Base-by-base conservation (phyloP, 2,113 vertebrate species). In the Pedetes capensis region DNA sequence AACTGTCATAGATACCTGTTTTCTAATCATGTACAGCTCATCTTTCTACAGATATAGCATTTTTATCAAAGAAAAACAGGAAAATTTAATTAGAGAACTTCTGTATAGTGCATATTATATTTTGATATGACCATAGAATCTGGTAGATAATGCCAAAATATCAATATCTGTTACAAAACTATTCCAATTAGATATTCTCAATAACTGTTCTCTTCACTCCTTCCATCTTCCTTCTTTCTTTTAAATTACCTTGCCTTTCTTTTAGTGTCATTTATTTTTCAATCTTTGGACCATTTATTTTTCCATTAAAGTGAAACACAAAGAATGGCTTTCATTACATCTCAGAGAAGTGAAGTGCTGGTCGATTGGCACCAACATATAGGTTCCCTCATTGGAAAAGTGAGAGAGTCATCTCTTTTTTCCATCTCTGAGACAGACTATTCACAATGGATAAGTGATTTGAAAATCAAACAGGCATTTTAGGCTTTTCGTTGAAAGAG, bases 211-310 rank as follows among this genome's bases (percentile, higher is more conserved):
- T 94, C 64, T 81, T 53, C 55, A 66, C 84, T 88, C 47, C 37
- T 96, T 72, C 37, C 39, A 87, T 95, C 76, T 90, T 82, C 51
- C 37, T 71, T 89, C 78, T 75, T 93, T 95, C 89, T 86, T 88
- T 95, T 83, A 96, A 97, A 97, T 84, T 91, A 59, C 39, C 57
- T 94, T 95, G 95, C n/a, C 91, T 94, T 95, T 74, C 93, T 91
- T 97, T 91, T 94, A 94, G 29, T 95, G 93, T 93, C 93, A 97
- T 95, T 97, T 96, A 97, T 91, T 97, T 97, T 97, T 96, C 96
- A 82, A 96, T 97, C 93, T 97, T 96, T 96, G 86, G 79, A 78
- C 91, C 95, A 96, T 96, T 97, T 97, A 96, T 95, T 97, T 97
- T 96, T 61, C 89, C 94, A 95, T 96, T 97, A 96, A 97, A 96